Conservation (phyloP, 2,888 invertebrate species). For the Griposia aprilina region DNA sequence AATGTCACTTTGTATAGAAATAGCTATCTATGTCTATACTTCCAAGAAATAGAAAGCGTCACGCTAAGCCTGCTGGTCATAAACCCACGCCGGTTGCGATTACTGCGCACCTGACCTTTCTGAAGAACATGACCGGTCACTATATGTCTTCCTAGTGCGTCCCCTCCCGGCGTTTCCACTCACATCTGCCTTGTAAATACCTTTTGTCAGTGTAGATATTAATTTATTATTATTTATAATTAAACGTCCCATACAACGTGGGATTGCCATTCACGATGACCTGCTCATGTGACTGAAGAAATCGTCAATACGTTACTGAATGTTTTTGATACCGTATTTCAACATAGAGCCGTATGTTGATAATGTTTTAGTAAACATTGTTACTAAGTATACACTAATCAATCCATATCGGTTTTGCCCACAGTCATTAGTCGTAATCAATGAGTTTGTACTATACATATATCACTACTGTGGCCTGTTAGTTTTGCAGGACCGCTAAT, state of each 20-base stretch:
- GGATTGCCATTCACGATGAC: background rate
- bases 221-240: too few relatives aligned
- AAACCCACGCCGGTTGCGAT: too few relatives aligned
- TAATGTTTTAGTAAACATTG: constrained; percentile 44
- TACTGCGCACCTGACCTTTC: too few relatives aligned
- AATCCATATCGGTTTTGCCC: constrained; percentile 32
- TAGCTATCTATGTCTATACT: too few relatives aligned
- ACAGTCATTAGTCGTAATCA: constrained; percentile 40
- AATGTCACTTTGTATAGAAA: too few relatives aligned
- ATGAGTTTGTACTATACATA: constrained; percentile 4
- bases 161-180: too few relatives aligned
- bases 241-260: background rate
- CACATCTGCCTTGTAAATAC: too few relatives aligned
- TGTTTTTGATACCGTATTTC: constrained; percentile 22
- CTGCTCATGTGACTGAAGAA: background rate
- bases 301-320: constrained; percentile 17
- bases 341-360: constrained; percentile 10
- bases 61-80: too few relatives aligned
- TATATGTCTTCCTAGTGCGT: too few relatives aligned
- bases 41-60: too few relatives aligned
- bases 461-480: constrained; percentile 13
- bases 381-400: constrained; percentile 31
- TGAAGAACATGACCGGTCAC: too few relatives aligned
- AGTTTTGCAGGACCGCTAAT: constrained; percentile 41
- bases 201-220: too few relatives aligned